These are phyloP conservation scores for Asarcornis scutulata DNA, from an alignment of 2,113 vertebrate species.

Conservation along the genomic window DNA sequence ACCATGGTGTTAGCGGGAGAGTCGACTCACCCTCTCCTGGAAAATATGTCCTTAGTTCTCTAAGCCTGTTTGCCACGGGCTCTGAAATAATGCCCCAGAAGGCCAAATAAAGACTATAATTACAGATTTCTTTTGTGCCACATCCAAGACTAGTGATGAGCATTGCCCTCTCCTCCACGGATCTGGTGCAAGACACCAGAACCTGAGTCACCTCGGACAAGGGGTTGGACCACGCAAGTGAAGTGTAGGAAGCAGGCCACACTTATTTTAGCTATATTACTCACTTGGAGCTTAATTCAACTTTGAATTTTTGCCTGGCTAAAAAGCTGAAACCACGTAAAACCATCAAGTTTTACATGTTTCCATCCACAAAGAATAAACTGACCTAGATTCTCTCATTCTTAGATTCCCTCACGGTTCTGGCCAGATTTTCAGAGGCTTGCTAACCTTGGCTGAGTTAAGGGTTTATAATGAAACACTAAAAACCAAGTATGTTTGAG, in stretches of 20 bases:
- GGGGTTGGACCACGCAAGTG: background rate
- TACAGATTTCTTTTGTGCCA: background rate
- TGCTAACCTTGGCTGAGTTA: slow-evolving; percentile 68
- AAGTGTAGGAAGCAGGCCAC: background rate
- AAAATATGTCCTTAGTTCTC: background rate
- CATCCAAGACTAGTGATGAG: background rate
- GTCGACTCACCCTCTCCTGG: background rate
- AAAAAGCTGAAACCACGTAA: slow-evolving; percentile 10
- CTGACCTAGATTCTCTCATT: slow-evolving; percentile 61
- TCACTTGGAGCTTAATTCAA: background rate
- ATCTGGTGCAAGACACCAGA: background rate
- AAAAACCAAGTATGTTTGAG: slow-evolving; percentile 50
- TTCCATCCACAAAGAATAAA: slow-evolving; percentile 57
- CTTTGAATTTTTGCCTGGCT: background rate
- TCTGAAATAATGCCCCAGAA: background rate
- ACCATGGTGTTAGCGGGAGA: background rate
- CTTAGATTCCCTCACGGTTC: slow-evolving; percentile 46
- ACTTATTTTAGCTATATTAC: background rate
- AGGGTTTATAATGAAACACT: slow-evolving; percentile 71
- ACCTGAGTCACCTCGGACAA: background rate
- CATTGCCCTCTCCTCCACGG: background rate
- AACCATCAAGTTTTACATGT: slow-evolving; percentile 18
- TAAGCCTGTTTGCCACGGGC: background rate
- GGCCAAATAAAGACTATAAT: background rate
- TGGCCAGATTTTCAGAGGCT: slow-evolving; percentile 53